Evolutionary conservation across 2,888 invertebrate species (phyloP).

Genomic region (Diarsia mendica): DNA sequence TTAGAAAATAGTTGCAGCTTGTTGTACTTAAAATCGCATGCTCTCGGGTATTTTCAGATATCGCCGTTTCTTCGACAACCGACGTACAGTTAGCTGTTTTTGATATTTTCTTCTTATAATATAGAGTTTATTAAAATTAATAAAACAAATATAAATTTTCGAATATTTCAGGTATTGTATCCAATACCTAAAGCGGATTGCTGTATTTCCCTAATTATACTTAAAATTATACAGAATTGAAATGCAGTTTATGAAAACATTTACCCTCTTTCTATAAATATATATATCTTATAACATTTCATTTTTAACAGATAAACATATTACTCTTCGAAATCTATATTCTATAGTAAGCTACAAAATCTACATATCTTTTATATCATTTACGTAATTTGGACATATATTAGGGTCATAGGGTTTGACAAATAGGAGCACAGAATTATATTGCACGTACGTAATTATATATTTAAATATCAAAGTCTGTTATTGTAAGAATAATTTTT

Average conservation of each 20-base stretch:
- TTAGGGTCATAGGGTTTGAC: slow-evolving; percentile 32
- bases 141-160: not conserved
- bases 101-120: slow-evolving; percentile 7
- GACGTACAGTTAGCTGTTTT: slow-evolving; percentile 20
- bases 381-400: slow-evolving; percentile 36
- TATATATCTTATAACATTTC: not conserved
- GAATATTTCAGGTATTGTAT: not conserved
- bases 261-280: slow-evolving; percentile 19
- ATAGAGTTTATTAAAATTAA: slow-evolving; percentile 13
- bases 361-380: slow-evolving; percentile 55
- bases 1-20: not conserved
- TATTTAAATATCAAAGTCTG: slow-evolving; percentile 5
- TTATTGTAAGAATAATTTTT: slow-evolving; percentile 8
- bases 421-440: slow-evolving; percentile 20
- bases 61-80: slow-evolving; percentile 21
- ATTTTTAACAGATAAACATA: not conserved
- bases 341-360: slow-evolving; percentile 22
- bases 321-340: slow-evolving; percentile 20
- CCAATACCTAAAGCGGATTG: not conserved
- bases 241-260: not conserved
- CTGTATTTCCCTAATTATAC: not conserved
- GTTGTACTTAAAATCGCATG: not conserved
- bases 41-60: not conserved
- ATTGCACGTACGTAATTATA: slow-evolving; percentile 53
- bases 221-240: slow-evolving; percentile 17